Evolutionary conservation across 2,888 invertebrate species (phyloP).

Genomic region (Mesochorus sp.): DNA sequence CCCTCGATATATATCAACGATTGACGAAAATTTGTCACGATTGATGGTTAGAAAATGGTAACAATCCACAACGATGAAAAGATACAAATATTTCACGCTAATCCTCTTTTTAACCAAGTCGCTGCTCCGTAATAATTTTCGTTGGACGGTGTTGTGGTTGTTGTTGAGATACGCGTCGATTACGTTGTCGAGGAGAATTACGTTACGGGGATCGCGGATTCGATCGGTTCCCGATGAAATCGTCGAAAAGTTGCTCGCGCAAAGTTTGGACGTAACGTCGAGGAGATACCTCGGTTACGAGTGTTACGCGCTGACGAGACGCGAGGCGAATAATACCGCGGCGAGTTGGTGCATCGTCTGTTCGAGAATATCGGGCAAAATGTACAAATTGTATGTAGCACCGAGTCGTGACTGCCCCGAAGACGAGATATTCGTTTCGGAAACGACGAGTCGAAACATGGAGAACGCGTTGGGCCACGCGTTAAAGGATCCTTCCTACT

Average conservation of each 20-base stretch:
- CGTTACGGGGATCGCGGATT: slow-evolving; percentile 61
- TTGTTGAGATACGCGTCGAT: slow-evolving; percentile 70
- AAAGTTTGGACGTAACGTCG: neutral
- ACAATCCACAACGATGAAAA: neutral
- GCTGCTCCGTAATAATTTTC: slow-evolving; percentile 64
- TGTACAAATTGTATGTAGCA: slow-evolving; percentile 73
- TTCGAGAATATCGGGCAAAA: slow-evolving; percentile 66
- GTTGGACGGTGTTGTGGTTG: slow-evolving; percentile 68
- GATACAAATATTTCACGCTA: slow-evolving; percentile 5
- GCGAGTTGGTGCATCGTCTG: slow-evolving; percentile 65
- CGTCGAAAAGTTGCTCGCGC: slow-evolving; percentile 62
- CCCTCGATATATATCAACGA: too few species aligned
- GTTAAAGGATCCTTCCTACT: slow-evolving; percentile 64
- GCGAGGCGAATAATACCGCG: slow-evolving; percentile 59
- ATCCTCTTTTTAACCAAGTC: slow-evolving; percentile 55
- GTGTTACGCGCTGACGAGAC: slow-evolving; percentile 69
- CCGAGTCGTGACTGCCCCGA: slow-evolving; percentile 58
- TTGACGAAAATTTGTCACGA: too few species aligned
- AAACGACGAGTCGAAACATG: slow-evolving; percentile 73
- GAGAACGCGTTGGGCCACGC: slow-evolving; percentile 63
- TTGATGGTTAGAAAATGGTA: neutral
- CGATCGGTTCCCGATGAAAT: slow-evolving; percentile 64
- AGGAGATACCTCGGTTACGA: slow-evolving; percentile 67
- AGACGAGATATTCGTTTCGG: slow-evolving; percentile 71
- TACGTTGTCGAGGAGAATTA: slow-evolving; percentile 61